Percentiles rank a stretch among this genome's conserved stretches.
Conservation (phyloP, 2,797 vertebrate genomes). For the Otolemur crassicaudatus region DNA sequence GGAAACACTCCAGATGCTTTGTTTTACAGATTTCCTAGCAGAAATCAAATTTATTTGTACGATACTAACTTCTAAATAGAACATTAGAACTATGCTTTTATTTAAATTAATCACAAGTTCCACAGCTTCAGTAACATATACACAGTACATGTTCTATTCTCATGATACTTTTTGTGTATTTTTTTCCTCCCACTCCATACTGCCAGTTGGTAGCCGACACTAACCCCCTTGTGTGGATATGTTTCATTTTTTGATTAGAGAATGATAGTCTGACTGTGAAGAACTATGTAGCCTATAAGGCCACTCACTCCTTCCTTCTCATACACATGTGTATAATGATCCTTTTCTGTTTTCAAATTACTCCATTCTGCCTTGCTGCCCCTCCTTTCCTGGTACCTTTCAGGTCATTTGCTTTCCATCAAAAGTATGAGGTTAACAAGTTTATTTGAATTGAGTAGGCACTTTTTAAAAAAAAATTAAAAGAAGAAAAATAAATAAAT, state of each 20-base stretch:
- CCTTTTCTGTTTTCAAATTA: slow-evolving; percentile 1
- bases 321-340: background rate
- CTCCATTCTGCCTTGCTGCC: background rate
- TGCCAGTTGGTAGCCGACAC: background rate
- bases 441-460: background rate
- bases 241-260: background rate
- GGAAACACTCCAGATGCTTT: background rate
- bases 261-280: background rate
- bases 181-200: background rate
- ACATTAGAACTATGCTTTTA: background rate
- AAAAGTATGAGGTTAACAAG: background rate
- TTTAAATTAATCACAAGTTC: background rate
- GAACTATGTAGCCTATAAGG: background rate
- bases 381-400: background rate
- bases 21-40: background rate
- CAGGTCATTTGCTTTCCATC: background rate
- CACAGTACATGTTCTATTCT: background rate
- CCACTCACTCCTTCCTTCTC: background rate
- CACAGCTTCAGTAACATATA: background rate
- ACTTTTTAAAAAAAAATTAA: background rate
- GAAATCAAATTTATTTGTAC: background rate
- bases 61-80: background rate
- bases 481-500: background rate
- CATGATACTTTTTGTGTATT: background rate
- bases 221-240: background rate